Evolutionary conservation across 2,888 invertebrate species (phyloP), one percentile per base, ranked within the genome.

Genomic region (Arctia plantaginis): DNA sequence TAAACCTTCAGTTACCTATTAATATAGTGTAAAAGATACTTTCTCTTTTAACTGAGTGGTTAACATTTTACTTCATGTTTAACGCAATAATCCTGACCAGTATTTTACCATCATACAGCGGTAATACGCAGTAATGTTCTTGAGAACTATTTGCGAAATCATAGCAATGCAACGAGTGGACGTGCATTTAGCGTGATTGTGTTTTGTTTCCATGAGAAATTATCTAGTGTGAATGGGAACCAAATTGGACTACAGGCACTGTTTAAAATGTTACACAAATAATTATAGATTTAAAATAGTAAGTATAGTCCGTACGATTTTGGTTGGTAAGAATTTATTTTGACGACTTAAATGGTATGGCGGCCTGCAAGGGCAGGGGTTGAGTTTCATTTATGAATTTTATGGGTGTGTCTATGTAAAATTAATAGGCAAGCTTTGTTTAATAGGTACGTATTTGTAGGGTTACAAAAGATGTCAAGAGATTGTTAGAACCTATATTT

Each of bases 31-130:
- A 67, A 33, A 44, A 8, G 3, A 23, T n/a, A 33, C 67, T 47
- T 67, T 67, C 67, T 67, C 67, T 67, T 67, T 10, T 20, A 44
- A 30, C 62, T 62, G 18, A n/a, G 15, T 30, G 30, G 33, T 44
- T 67, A 47, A 67, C 44, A 44, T 67, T 47, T 47, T 44, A 67
- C 23, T 67, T 15, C 47, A 44, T 13, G 44, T 6, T 66, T 13
- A 67, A 67, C 67, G 67, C 30, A 67, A 62, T 62, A 62, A 81
- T 67, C 72, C 67, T 82, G 81, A 79, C 83, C 82, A 70, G 73
- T 80, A 73, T 77, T 77, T 73, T n/a, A 39, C 70, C 77, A 65
- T 77, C 79, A 77, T 33, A 76, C 75, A 70, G 70, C 39, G 62
- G 66, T 76, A 77, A 81, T 20, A 67, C 69, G 23, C 70, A 67